Percentiles rank a stretch among this genome's conserved stretches.
These are phyloP conservation scores for Drosophila persimilis DNA, from an alignment of 1,140 invertebrate species.

Conservation along the genomic window DNA sequence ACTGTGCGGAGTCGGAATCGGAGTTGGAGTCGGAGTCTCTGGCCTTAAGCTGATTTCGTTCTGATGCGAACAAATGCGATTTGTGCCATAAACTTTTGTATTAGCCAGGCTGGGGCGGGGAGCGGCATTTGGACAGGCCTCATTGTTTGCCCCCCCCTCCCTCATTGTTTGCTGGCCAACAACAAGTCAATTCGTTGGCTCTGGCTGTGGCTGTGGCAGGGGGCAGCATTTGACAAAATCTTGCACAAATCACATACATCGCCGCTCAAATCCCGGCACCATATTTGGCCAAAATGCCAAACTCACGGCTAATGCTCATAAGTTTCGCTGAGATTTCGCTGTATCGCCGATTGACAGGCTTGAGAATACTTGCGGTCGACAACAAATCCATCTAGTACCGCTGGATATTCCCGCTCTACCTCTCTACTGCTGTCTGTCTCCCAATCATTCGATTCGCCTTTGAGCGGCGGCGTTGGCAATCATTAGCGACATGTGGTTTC, in stretches of 20 bases:
- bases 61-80: constrained; percentile 71
- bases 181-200: constrained; percentile 63
- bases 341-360: constrained; percentile 57
- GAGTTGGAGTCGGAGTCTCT: background rate
- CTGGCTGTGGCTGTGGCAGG: too few species aligned
- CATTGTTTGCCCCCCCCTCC: background rate
- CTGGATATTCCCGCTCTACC: background rate
- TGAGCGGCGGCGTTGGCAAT: constrained; percentile 40
- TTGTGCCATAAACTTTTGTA: constrained; percentile 75
- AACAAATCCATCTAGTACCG: constrained; percentile 46
- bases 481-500: constrained; percentile 63
- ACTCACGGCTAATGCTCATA: constrained; percentile 73
- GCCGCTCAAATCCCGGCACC: constrained; percentile 63
- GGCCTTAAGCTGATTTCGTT: constrained; percentile 74
- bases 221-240: constrained; percentile 73
- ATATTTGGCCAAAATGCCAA: constrained; percentile 79
- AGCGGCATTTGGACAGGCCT: constrained; percentile 6
- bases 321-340: constrained; percentile 47
- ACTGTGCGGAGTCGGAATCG: constrained; percentile 20
- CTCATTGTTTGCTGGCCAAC: constrained; percentile 28
- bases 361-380: constrained; percentile 73
- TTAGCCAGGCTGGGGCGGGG: constrained; percentile 38
- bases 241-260: constrained; percentile 76
- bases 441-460: constrained; percentile 6
- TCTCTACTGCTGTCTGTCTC: background rate